A percentile compares a stretch with the other conserved stretches of the same genome.
These are phyloP conservation scores for Caenorhabditis zanzibari DNA, from an alignment of 2,888 invertebrate genomes.

Conservation along the genomic window DNA sequence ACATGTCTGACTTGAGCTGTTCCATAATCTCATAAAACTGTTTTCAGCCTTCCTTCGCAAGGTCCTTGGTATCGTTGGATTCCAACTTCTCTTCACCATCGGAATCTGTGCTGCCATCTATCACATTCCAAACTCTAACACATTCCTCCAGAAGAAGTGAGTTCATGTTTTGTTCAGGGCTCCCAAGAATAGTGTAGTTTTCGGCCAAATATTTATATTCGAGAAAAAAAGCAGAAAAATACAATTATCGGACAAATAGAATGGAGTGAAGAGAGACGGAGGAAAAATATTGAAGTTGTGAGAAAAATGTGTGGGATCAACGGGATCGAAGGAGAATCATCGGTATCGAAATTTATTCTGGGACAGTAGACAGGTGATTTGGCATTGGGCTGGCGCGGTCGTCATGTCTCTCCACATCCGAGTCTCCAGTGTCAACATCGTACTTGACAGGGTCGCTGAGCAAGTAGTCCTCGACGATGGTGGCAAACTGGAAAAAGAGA, in stretches of 20 bases:
- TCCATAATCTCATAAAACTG: no score
- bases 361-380: constrained; percentile 53
- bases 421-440: constrained; percentile 55
- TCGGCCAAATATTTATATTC: constrained; percentile 18
- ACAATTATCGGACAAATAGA: neutral
- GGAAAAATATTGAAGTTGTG: neutral
- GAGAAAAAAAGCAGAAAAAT: constrained; percentile 5
- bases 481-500: constrained; percentile 73
- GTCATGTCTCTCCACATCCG: constrained; percentile 43
- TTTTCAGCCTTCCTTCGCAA: constrained; percentile 89
- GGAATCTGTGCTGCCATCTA: constrained; percentile 84
- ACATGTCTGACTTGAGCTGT: neutral
- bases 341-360: constrained; percentile 11
- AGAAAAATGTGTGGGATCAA: neutral
- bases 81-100: constrained; percentile 89
- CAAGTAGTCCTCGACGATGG: constrained; percentile 82
- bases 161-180: constrained; percentile 40
- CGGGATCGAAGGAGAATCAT: neutral
- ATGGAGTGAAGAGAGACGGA: no score
- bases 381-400: constrained; percentile 47
- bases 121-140: constrained; percentile 83
- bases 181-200: neutral
- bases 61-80: constrained; percentile 90
- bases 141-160: constrained; percentile 84
- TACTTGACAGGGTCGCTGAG: constrained; percentile 70